Evolutionary conservation across 2,888 invertebrate genomes (phyloP), one percentile per base, ranked within the genome.

Genomic region (Orthosia incerta): DNA sequence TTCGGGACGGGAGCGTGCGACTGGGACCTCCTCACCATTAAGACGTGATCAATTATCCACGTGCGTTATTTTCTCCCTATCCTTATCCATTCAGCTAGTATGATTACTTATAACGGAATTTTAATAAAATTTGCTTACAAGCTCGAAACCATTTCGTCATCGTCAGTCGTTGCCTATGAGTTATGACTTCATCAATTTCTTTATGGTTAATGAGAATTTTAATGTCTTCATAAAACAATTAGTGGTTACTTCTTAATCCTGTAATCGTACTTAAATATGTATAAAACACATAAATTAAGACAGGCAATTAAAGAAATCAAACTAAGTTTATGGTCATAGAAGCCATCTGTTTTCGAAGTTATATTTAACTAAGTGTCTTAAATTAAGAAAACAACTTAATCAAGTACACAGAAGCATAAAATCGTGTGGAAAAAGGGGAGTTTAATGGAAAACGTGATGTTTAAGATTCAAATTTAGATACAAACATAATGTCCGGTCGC

Each of bases 1-100:
- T 67, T 84, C 31, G 75, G 82, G 79, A 82, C 70, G 69, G 39
- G 12, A 79, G 76, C 71, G 74, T 60, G 71, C 75, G 57, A 39
- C 69, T 26, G 50, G 63, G 81, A 18, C 80, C 84, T 79, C 80
- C 73, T 82, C 85, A 72, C 68, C 87, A 90, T 91, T 89, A 91
- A 91, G 91, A 92, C 91, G 91, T 92, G 92, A 93, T 93, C 93
- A 93, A 93, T 93, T 93, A 93, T 90, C 91, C 86, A 88, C 88
- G 88, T 87, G 88, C 89, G 87, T 87, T 89, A 84, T 86, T 84
- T 85, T 81, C 85, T 79, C 81, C 81, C 78, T 64, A 75, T 83
- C 84, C 80, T 67, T 71, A 79, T 82, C 71, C 82, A 81, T 82
- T 82, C 76, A 79, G 84, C 74, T 83, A 84, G 82, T 73, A 81